Percentiles rank a stretch among this genome's conserved stretches.
These are phyloP conservation scores for Microcebus jonahi DNA, from an alignment of 2,113 vertebrate genomes.

Conservation along the genomic window DNA sequence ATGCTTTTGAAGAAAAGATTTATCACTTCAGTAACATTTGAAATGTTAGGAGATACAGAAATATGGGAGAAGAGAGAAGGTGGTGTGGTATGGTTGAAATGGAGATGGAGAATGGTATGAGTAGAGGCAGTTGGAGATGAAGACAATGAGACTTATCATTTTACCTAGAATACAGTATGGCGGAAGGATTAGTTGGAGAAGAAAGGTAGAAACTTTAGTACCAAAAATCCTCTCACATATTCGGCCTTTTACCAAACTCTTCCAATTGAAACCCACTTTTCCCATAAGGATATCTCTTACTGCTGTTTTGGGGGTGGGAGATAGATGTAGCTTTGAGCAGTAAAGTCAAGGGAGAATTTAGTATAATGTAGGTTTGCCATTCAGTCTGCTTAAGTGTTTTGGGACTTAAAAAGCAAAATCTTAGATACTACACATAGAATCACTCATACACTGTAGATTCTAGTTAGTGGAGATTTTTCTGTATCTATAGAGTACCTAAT, in stretches of 20 bases:
- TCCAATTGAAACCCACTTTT: background rate
- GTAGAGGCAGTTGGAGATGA: background rate
- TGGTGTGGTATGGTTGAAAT: background rate
- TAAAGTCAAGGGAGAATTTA: background rate
- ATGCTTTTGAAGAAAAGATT: background rate
- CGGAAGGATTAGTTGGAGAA: background rate
- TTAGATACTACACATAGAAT: background rate
- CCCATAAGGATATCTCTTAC: background rate
- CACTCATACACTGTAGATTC: background rate
- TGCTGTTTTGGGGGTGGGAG: background rate
- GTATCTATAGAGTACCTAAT: background rate
- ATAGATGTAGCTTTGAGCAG: background rate
- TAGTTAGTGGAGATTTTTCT: background rate
- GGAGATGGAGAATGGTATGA: background rate
- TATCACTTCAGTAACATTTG: background rate
- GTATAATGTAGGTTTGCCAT: background rate
- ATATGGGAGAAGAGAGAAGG: background rate
- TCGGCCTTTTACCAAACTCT: background rate
- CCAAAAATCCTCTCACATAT: background rate
- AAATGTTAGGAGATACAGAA: slow-evolving; percentile 24
- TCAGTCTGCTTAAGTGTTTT: background rate
- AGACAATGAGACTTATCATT: background rate
- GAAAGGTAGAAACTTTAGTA: background rate
- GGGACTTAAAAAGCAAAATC: background rate
- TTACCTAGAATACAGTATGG: background rate